phyloP scores from a whole-genome alignment of 2,888 invertebrate species.

The Cryptosula pallasiana region DNA sequence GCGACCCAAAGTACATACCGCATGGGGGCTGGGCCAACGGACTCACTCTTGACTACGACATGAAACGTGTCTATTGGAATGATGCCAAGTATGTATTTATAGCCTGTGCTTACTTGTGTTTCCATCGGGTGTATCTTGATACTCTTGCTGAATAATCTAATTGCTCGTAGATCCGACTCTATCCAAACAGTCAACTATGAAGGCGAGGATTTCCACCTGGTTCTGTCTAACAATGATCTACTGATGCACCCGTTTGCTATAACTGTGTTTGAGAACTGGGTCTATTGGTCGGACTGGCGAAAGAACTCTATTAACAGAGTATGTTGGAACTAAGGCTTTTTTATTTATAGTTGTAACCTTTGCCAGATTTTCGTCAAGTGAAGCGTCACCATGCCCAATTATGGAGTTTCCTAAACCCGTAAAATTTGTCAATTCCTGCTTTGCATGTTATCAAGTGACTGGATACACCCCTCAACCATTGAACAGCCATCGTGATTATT shows the following conservation, averaged over 20 bases:
- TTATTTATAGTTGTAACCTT: too few species aligned
- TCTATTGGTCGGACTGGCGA: constrained; percentile 93
- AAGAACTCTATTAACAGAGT: constrained; percentile 73
- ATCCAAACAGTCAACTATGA: constrained; percentile 78
- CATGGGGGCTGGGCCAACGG: constrained; percentile 79
- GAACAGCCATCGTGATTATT: too few species aligned
- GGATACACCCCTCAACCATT: too few species aligned
- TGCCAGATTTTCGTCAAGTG: too few species aligned
- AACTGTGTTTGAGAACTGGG: constrained; percentile 74
- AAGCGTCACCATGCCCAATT: too few species aligned
- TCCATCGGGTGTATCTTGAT: neutral
- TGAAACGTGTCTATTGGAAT: constrained; percentile 76
- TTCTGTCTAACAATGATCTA: constrained; percentile 69
- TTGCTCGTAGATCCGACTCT: constrained; percentile 66
- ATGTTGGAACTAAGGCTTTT: too few species aligned
- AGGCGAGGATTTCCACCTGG: constrained; percentile 66
- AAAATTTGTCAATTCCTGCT: too few species aligned
- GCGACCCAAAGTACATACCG: constrained; percentile 27
- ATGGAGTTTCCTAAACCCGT: too few species aligned
- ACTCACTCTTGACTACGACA: constrained; percentile 69
- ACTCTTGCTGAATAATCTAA: neutral
- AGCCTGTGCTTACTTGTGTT: neutral
- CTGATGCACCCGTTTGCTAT: constrained; percentile 82
- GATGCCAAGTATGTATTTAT: constrained; percentile 64
- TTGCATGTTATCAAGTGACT: too few species aligned